Evolutionary conservation across 2,797 vertebrate genomes (phyloP).

Genomic region (Microctenopoma lineatum): DNA sequence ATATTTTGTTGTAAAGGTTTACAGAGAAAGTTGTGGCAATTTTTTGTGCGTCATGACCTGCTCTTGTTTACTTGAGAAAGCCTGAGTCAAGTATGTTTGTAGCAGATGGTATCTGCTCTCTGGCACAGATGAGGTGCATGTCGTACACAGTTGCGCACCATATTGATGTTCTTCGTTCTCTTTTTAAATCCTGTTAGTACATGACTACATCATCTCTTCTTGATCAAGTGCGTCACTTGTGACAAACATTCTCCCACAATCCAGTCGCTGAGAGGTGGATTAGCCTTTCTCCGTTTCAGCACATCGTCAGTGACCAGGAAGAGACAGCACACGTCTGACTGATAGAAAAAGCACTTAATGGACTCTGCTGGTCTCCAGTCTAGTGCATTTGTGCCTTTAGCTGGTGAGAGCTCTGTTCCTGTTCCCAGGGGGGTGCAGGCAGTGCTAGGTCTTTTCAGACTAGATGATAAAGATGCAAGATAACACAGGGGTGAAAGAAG

Average conservation of each 20-base stretch:
- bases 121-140: slow-evolving; percentile 32
- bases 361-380: slow-evolving; percentile 45
- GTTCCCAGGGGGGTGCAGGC: slow-evolving; percentile 51
- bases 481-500: slow-evolving; percentile 40
- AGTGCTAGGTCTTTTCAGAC: slow-evolving; percentile 60
- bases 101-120: slow-evolving; percentile 43
- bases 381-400: slow-evolving; percentile 64
- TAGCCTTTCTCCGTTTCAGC: slow-evolving; percentile 43
- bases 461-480: slow-evolving; percentile 68
- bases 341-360: slow-evolving; percentile 74
- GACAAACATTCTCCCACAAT: slow-evolving; percentile 26
- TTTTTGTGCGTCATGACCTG: slow-evolving; percentile 41
- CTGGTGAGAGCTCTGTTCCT: slow-evolving; percentile 60
- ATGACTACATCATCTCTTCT: slow-evolving; percentile 15
- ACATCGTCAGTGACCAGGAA: slow-evolving; percentile 54
- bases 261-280: slow-evolving; percentile 45
- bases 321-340: slow-evolving; percentile 65
- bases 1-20: slow-evolving; percentile 25
- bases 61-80: slow-evolving; percentile 30
- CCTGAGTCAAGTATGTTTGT: slow-evolving; percentile 26
- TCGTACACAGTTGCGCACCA: slow-evolving; percentile 18
- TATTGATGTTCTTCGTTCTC: slow-evolving; percentile 1
- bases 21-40: slow-evolving; percentile 12
- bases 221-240: slow-evolving; percentile 26
- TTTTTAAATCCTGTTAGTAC: slow-evolving; percentile 3